Evolutionary conservation across 2,797 vertebrate genomes (phyloP), one percentile per base, ranked within the genome.

Genomic region (Vespertilio murinus): DNA sequence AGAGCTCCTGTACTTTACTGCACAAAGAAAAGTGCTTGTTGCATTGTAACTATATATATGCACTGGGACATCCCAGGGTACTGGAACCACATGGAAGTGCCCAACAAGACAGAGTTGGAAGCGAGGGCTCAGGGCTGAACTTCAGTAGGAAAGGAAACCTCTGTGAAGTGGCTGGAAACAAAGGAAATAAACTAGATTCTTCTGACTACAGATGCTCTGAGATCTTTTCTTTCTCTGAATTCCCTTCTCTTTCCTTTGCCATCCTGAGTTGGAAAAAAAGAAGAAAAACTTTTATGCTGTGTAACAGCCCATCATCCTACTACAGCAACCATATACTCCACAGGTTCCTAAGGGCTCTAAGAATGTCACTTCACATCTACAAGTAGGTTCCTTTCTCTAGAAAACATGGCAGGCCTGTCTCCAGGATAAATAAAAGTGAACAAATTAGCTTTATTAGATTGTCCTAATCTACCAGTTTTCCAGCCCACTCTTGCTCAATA

Each of bases 241-340:
- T 82, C 35, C 70, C 35, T 88, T 92, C 77, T 77, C 56, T 59
- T 78, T 45, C 59, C 73, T 69, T 52, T 47, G 82, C 59, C 28
- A 79, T 52, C 77, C 9, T 74, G 69, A 94, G n/a, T 69, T 82
- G 77, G 85, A 80, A 93, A 88, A 45, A 70, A 45, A 70, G 47
- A 40, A 78, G 61, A 85, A 65, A 85, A 82, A 52, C 25, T 5
- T 18, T 59, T 69, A 54, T 0, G 10, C 30, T 59, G 10, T 23
- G 6, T 20, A 54, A 47, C 18, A 78, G 71, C 17, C 18, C 18
- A 25, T 1, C n/a, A 40, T 80, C 28, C 25, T 69, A 16, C 38
- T 38, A 52, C 0, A 40, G 74, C 35, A 30, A 38, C n/a, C 20
- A 38, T 35, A 75, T 33, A 35, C 8, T 28, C 71, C 79, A 88